Conservation (phyloP, 2,888 invertebrate genomes). For the Erebia palarica region DNA sequence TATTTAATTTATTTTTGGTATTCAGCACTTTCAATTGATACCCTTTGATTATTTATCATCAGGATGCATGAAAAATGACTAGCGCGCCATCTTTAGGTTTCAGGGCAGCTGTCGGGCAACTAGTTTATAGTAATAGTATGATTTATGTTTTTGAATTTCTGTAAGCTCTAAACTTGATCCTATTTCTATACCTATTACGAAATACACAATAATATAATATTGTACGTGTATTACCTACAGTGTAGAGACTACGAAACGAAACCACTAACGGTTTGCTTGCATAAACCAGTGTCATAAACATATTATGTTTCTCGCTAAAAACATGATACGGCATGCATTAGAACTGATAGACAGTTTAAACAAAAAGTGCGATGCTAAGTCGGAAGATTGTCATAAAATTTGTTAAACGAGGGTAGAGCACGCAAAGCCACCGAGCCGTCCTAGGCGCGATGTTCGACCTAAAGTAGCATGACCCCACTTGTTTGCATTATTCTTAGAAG, state of each 20-base stretch:
- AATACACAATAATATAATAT: too few species aligned
- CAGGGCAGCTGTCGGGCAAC: too few species aligned
- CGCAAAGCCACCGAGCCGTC: constrained; percentile 54
- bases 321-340: constrained; percentile 43
- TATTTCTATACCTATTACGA: too few species aligned
- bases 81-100: too few species aligned
- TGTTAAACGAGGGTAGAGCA: constrained; percentile 67
- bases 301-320: constrained; percentile 32
- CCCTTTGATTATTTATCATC: too few species aligned
- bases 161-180: too few species aligned
- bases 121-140: too few species aligned
- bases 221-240: too few species aligned
- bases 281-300: constrained; percentile 36
- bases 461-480: constrained; percentile 28
- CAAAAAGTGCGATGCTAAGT: constrained; percentile 76
- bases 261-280: constrained; percentile 28
- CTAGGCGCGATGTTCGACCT: constrained; percentile 35
- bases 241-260: constrained; percentile 10
- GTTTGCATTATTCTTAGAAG: constrained; percentile 30
- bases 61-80: too few species aligned
- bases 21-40: too few species aligned
- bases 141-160: too few species aligned
- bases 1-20: too few species aligned
- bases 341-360: constrained; percentile 67
- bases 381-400: constrained; percentile 68